Percentiles rank a stretch among this genome's conserved stretches.
Evolutionary conservation across 2,888 invertebrate species (phyloP).

Genomic region (Oligia latruncula): DNA sequence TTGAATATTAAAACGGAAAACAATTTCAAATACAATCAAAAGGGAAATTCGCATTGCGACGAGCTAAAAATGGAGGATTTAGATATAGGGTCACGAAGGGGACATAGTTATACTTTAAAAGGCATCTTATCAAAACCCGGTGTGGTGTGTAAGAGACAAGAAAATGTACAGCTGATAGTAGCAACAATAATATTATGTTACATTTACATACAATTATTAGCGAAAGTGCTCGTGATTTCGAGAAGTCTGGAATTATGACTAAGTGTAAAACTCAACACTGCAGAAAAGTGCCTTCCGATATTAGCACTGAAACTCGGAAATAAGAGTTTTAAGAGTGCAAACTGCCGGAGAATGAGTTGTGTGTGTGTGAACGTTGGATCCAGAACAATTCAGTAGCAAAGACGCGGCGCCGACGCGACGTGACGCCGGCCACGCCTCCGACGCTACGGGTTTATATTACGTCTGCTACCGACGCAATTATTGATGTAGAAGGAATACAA

Average conservation of each 20-base stretch:
- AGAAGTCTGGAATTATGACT: constrained; percentile 19
- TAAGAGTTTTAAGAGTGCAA: constrained; percentile 56
- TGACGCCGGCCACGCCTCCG: constrained; percentile 86
- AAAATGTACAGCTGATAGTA: constrained; percentile 42
- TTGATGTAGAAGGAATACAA: constrained; percentile 70
- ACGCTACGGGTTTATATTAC: constrained; percentile 78
- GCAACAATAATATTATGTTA: constrained; percentile 41
- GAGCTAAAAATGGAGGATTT: constrained; percentile 19
- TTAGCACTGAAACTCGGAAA: constrained; percentile 32
- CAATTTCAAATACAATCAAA: constrained; percentile 41
- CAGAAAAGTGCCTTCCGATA: constrained; percentile 23
- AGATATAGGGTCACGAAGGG: constrained; percentile 22
- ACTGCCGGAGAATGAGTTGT: constrained; percentile 63
- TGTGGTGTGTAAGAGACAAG: constrained; percentile 47
- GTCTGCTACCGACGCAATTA: constrained; percentile 74
- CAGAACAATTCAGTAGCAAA: constrained; percentile 80
- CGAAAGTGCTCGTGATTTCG: constrained; percentile 44
- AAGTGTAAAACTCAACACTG: constrained; percentile 9
- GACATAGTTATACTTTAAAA: constrained; percentile 34
- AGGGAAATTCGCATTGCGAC: constrained; percentile 40
- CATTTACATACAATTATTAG: constrained; percentile 34
- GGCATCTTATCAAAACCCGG: constrained; percentile 47
- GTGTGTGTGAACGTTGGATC: constrained; percentile 59
- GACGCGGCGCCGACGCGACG: constrained; percentile 85
- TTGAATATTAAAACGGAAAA: constrained; percentile 61